phyloP scores from a whole-genome alignment of 1,140 invertebrate species.

The Ceratoteleas bidentatus region DNA sequence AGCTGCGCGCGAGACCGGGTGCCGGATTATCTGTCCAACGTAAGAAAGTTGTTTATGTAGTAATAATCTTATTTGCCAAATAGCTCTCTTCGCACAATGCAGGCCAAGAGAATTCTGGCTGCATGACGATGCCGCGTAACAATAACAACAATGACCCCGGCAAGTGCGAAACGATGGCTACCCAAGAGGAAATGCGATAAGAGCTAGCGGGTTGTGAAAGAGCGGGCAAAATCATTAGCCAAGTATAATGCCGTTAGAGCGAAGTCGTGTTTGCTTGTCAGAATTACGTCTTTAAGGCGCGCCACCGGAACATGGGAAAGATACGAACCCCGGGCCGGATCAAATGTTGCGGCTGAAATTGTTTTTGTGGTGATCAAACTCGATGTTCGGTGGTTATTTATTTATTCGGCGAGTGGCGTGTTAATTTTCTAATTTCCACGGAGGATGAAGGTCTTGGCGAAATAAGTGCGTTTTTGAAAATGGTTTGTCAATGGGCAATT shows the following conservation, averaged over 20 bases:
- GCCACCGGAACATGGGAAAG: conserved; percentile 40
- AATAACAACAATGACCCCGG: conserved; percentile 65
- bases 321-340: conserved; percentile 19
- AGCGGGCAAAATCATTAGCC: conserved; percentile 76
- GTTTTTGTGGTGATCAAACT: conserved; percentile 26
- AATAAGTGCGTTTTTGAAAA: too few relatives aligned
- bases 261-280: conserved; percentile 69
- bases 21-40: conserved; percentile 66
- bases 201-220: conserved; percentile 69
- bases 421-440: too few relatives aligned
- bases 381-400: too few relatives aligned
- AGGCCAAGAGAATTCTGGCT: conserved; percentile 55
- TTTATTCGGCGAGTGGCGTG: too few relatives aligned
- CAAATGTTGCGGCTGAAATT: conserved; percentile 18
- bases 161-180: conserved; percentile 72
- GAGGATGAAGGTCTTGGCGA: too few relatives aligned
- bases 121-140: conserved; percentile 55
- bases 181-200: conserved; percentile 80
- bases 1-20: conserved; percentile 50
- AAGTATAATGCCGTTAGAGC: conserved; percentile 76
- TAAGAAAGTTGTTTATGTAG: conserved; percentile 78
- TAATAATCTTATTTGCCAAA: conserved; percentile 79
- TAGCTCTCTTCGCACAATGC: conserved; percentile 71
- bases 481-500: too few relatives aligned
- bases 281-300: conserved; percentile 60